Percentiles rank a stretch among this genome's conserved stretches.
Conservation (phyloP, 1,140 invertebrate species). For the Apis cerana region DNA sequence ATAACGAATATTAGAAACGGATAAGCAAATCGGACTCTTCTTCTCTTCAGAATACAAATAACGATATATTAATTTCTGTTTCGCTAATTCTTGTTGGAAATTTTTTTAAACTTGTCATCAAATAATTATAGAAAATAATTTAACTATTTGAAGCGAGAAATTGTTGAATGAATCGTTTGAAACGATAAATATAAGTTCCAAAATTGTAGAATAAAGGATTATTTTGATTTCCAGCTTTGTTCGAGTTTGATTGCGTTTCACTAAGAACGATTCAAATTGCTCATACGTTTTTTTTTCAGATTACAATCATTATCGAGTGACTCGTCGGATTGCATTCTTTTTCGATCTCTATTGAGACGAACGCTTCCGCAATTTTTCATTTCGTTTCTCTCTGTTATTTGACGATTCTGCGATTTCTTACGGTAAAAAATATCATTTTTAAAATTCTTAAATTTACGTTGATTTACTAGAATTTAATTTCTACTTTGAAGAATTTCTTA, state of each 20-base stretch:
- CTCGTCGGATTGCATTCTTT: neutral
- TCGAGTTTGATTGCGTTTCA: slow-evolving; percentile 1
- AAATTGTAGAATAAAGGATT: neutral
- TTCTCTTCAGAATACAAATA: neutral
- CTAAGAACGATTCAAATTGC: neutral
- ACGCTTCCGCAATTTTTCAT: neutral
- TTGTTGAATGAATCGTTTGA: neutral
- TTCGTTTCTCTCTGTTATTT: neutral
- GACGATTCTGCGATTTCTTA: neutral
- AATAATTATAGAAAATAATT: neutral
- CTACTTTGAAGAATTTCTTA: neutral
- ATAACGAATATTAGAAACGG: neutral
- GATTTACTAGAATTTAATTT: too few relatives aligned
- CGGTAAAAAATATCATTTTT: too few relatives aligned
- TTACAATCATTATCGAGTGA: slow-evolving; percentile 10
- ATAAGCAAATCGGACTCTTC: neutral
- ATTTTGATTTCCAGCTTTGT: slow-evolving; percentile 15
- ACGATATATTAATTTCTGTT: neutral
- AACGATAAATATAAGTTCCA: neutral
- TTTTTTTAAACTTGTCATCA: too few relatives aligned
- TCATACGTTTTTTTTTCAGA: neutral
- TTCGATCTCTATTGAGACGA: too few relatives aligned
- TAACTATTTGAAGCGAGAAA: neutral
- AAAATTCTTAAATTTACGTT: too few relatives aligned
- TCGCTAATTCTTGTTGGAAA: neutral